These are phyloP conservation scores for Gobio gobio DNA, from an alignment of 2,113 vertebrate species.

Conservation along the genomic window DNA sequence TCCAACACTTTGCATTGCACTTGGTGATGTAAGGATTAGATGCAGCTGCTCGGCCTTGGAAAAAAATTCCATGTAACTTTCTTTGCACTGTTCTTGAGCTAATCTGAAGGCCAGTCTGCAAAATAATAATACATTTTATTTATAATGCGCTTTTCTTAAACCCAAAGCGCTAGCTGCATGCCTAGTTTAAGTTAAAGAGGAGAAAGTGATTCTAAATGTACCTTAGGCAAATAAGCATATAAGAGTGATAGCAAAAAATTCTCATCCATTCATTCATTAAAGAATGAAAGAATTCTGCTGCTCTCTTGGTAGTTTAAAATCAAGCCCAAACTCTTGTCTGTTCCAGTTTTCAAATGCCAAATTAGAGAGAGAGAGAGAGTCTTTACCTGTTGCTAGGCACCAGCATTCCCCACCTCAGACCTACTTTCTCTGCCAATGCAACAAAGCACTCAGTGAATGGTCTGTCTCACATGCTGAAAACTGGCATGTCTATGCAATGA, in stretches of 20 bases:
- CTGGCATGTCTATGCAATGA: not conserved
- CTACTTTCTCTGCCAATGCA: conserved; percentile 33
- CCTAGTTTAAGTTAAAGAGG: not conserved
- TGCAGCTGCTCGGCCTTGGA: no score
- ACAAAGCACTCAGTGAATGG: conserved; percentile 22
- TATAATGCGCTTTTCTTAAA: no score
- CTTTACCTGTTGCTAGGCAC: conserved; percentile 66
- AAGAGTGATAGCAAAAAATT: not conserved
- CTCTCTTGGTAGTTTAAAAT: not conserved
- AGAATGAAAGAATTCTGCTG: not conserved
- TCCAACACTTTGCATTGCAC: no score
- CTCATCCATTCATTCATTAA: not conserved
- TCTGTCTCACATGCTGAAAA: conserved; percentile 9
- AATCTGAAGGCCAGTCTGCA: no score
- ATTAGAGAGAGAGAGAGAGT: not conserved
- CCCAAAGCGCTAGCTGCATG: no score
- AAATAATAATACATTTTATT: no score
- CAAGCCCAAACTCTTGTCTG: conserved; percentile 30
- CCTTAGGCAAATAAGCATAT: not conserved
- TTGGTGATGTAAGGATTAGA: no score
- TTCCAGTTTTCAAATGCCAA: conserved; percentile 23
- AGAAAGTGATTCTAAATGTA: not conserved
- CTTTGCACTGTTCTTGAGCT: no score
- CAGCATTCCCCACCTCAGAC: conserved; percentile 47
- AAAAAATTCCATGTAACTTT: no score